Evolutionary conservation across 2,888 invertebrate species (phyloP), one percentile per base, ranked within the genome.

Genomic region (Graphium colonna): DNA sequence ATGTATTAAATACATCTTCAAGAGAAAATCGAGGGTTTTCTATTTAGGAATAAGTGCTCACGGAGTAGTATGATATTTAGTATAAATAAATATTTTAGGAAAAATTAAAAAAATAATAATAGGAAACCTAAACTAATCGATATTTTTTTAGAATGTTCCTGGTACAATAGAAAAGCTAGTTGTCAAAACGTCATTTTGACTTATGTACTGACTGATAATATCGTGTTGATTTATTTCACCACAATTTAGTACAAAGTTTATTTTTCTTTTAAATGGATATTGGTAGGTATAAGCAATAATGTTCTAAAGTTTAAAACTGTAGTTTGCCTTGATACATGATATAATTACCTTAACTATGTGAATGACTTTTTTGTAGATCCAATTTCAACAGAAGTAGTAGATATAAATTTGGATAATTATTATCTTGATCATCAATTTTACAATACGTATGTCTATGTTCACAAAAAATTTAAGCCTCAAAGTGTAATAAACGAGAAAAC

Each of bases 381-480:
- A 10, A 36, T 57, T 33, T 50, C 57, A 17, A 56, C 62, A 53
- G 55, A 61, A 50, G 63, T 65, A 53, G 71, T 69, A 59, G 82
- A 75, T 42, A 69, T 82, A 39, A 73, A 79, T 65, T 72, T 83
- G 55, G 69, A 67, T 56, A 74, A 85, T 67, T 85, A 84, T 61
- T 65, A 74, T 50, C 77, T 79, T 15, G 67, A 75, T 44, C 65
- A 72, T 57, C 71, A 71, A 16, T 77, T 77, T 26, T 72, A 63
- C 47, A 83, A 85, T 60, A 79, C 83, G 1, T 69, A 81, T 21
- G 71, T 80, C 36, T 88, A 75, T 52, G 67, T 82, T 17, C 88
- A 88, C 52, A 87, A 85, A 65, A 84, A 73, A 59, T 75, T 69
- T 56, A 59, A 76, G 41, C 60, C 60, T 42, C 49, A 53, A 26